Evolutionary conservation across 2,113 vertebrate genomes (phyloP), one percentile per base, ranked within the genome.

Genomic region (Sebastes schlegelii): DNA sequence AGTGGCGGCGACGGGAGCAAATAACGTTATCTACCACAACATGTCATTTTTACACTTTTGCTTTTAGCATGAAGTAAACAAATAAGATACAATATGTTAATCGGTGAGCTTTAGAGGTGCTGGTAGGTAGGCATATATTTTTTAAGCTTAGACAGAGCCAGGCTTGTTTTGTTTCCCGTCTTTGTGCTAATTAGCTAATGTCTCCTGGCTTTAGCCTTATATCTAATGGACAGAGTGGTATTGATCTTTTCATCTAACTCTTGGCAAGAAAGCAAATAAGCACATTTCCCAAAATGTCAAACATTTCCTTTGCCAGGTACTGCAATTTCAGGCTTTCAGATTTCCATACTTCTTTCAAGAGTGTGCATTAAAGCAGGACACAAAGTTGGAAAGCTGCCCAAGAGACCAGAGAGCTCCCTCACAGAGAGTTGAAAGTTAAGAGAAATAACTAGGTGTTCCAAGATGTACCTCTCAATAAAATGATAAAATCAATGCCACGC

Each of bases 401-500:
- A n/a, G 45, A 21, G 46, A 66, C 13, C 19, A 21, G 40, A 63
- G 57, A 9, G 23, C 70, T 68, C 46, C 8, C 9, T 61, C 26
- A 69, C 14, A 52, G 45, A 21, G 8, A 58, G 46, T 26, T 70
- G 8, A 66, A 54, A 63, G 55, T 48, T 40, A 49, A 75, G 10
- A 68, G n/a, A 70, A 73, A 61, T 48, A 34, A 58, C 26, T 13
- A 13, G 19, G 21, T 23, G 14, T 55, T 74, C 45, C 23, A 45
- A 4, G 45, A 34, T 49, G 57, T 74, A 67, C 49, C 13, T n/a
- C 85, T 86, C 77, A 62, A 70, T 82, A 67, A 70, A 80, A 79
- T 58, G 65, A 72, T 88, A 80, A 81, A 91, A 87, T 88, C 82
- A 76, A 83, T 82, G 19, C 14, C 34, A 3, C 12, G 10, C 11